phyloP scores from a whole-genome alignment of 2,888 invertebrate species.

The Drosophila histrio region DNA sequence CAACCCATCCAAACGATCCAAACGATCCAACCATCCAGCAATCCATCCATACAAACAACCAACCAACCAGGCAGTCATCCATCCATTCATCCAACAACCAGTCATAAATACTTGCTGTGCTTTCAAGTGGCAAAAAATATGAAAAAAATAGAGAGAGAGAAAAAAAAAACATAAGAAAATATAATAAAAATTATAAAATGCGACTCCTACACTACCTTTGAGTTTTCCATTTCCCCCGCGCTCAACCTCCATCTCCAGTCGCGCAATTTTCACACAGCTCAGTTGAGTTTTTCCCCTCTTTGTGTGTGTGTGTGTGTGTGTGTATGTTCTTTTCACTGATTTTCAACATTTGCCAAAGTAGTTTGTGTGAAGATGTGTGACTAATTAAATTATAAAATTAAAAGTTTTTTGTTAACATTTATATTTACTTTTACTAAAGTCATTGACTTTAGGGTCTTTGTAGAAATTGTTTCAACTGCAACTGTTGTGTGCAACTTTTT shows the following conservation, averaged over 20 bases:
- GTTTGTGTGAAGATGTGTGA: constrained; percentile 39
- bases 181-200: constrained; percentile 63
- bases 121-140: constrained; percentile 67
- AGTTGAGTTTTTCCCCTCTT: constrained; percentile 31
- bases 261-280: constrained; percentile 51
- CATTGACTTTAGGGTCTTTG: constrained; percentile 43
- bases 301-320: constrained; percentile 9
- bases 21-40: constrained; percentile 20
- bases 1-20: constrained; percentile 36
- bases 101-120: constrained; percentile 77
- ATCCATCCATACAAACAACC: constrained; percentile 21
- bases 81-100: constrained; percentile 48
- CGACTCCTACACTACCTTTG: constrained; percentile 68
- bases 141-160: constrained; percentile 16
- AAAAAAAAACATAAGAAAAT: constrained; percentile 28
- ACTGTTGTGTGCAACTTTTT: neutral
- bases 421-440: constrained; percentile 33
- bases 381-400: constrained; percentile 71
- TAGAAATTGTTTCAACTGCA: constrained; percentile 2
- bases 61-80: constrained; percentile 50
- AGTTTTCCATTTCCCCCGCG: constrained; percentile 31
- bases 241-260: neutral
- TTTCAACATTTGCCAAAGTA: constrained; percentile 44
- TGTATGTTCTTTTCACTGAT: constrained; percentile 67
- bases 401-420: constrained; percentile 38